These are phyloP conservation scores for Lycaena phlaeas DNA, from an alignment of 2,888 invertebrate genomes.

Conservation along the genomic window DNA sequence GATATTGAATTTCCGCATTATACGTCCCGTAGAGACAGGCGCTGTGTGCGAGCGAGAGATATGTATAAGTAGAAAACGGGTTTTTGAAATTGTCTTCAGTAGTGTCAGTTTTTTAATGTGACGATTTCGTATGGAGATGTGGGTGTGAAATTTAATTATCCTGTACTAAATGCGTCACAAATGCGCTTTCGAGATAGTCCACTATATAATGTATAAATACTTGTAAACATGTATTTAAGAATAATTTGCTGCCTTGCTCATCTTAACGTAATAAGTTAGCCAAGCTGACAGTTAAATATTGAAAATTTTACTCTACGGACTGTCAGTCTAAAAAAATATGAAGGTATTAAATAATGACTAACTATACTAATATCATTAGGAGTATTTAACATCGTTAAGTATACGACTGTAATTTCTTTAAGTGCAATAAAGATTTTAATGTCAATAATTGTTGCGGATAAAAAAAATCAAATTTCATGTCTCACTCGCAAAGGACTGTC, in stretches of 20 bases:
- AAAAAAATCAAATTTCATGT: not conserved
- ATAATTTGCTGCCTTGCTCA: too few species aligned
- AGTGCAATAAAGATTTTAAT: not conserved
- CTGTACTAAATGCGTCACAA: too few species aligned
- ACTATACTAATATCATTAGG: not conserved
- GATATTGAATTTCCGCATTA: constrained; percentile 5
- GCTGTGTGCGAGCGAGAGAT: constrained; percentile 11
- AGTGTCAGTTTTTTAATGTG: too few species aligned
- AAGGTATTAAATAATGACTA: not conserved
- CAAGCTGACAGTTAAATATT: too few species aligned
- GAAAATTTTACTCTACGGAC: not conserved
- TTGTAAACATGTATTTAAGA: too few species aligned
- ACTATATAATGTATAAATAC: too few species aligned
- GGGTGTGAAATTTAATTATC: too few species aligned
- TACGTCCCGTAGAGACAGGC: constrained; percentile 9
- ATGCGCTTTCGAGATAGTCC: too few species aligned
- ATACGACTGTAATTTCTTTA: not conserved
- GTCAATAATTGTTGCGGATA: not conserved
- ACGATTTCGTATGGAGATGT: too few species aligned
- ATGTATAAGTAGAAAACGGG: too few species aligned
- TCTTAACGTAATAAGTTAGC: too few species aligned
- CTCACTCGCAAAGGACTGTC: not conserved
- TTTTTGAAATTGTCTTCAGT: too few species aligned
- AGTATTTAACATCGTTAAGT: not conserved
- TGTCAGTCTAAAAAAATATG: not conserved